phyloP scores from a whole-genome alignment of 2,113 vertebrate genomes.

The Charina bottae region DNA sequence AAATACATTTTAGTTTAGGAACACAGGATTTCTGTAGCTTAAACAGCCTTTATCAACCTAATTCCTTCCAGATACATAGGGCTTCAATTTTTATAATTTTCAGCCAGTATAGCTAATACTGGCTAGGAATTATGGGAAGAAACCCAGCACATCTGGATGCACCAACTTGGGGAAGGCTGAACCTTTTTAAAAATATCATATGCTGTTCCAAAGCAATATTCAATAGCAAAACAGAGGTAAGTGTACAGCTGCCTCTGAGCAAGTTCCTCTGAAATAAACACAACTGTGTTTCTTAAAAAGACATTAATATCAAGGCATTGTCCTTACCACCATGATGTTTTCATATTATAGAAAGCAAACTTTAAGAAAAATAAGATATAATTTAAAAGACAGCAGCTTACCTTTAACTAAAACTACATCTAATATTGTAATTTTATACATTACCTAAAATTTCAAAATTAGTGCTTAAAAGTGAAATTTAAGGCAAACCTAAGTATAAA shows the following conservation, averaged over 20 bases:
- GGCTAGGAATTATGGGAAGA: background rate
- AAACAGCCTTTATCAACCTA: background rate
- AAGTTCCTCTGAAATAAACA: background rate
- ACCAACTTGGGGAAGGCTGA: background rate
- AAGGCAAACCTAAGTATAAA: background rate
- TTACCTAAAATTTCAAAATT: background rate
- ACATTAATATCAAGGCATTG: background rate
- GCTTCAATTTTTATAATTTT: background rate
- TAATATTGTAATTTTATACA: background rate
- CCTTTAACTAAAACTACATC: background rate
- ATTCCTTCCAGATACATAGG: background rate
- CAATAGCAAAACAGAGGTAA: background rate
- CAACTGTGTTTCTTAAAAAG: background rate
- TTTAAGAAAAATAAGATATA: slow-evolving; percentile 16
- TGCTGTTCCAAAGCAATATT: background rate
- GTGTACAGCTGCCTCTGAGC: background rate
- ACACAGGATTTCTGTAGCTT: background rate
- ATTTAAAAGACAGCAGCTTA: background rate
- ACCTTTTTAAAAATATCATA: background rate
- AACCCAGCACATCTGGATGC: background rate
- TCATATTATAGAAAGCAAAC: background rate
- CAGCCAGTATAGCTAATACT: background rate
- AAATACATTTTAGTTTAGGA: slow-evolving; percentile 26
- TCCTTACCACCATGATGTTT: background rate
- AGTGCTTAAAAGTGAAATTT: background rate